phyloP scores from a whole-genome alignment of 2,797 vertebrate species.

The Enteromius mattozi region DNA sequence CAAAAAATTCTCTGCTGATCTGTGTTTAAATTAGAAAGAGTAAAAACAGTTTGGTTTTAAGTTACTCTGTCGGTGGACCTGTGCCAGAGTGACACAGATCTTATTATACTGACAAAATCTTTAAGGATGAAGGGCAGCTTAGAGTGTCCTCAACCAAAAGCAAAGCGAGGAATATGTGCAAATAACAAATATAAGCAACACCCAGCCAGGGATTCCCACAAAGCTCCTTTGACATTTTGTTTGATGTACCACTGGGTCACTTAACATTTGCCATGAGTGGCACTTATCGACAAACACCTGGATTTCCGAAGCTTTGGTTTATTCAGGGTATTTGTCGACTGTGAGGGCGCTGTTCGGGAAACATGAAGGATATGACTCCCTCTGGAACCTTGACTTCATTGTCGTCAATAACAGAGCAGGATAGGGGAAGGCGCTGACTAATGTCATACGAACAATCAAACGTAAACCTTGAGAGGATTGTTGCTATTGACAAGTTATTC shows the following conservation, averaged over 20 bases:
- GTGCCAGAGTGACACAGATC: slow-evolving; percentile 29
- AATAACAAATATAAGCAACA: slow-evolving; percentile 66
- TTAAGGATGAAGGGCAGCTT: slow-evolving; percentile 52
- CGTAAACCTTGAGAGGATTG: slow-evolving; percentile 31
- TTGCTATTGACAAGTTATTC: slow-evolving; percentile 46
- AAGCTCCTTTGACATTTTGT: slow-evolving; percentile 77
- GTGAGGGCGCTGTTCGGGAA: slow-evolving; percentile 9
- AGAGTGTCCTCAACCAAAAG: slow-evolving; percentile 37
- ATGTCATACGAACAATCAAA: slow-evolving; percentile 54
- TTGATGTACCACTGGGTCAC: slow-evolving; percentile 65
- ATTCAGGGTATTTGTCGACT: slow-evolving; percentile 57
- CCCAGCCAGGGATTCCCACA: slow-evolving; percentile 65
- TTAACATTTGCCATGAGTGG: slow-evolving; percentile 67
- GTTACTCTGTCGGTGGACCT: slow-evolving; percentile 25
- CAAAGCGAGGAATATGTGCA: slow-evolving; percentile 52
- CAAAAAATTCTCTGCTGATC: slow-evolving; percentile 38
- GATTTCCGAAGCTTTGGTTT: slow-evolving; percentile 60
- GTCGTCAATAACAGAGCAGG: slow-evolving; percentile 61
- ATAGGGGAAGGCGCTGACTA: slow-evolving; percentile 61
- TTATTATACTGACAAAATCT: slow-evolving; percentile 57
- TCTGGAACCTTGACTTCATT: slow-evolving; percentile 46
- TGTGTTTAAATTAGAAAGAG: slow-evolving; percentile 42
- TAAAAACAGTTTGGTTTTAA: slow-evolving; percentile 12
- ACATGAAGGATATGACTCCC: slow-evolving; percentile 64
- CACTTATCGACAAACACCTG: slow-evolving; percentile 64